These are phyloP conservation scores for Spodoptera littoralis DNA, from an alignment of 2,888 invertebrate genomes.

Conservation along the genomic window DNA sequence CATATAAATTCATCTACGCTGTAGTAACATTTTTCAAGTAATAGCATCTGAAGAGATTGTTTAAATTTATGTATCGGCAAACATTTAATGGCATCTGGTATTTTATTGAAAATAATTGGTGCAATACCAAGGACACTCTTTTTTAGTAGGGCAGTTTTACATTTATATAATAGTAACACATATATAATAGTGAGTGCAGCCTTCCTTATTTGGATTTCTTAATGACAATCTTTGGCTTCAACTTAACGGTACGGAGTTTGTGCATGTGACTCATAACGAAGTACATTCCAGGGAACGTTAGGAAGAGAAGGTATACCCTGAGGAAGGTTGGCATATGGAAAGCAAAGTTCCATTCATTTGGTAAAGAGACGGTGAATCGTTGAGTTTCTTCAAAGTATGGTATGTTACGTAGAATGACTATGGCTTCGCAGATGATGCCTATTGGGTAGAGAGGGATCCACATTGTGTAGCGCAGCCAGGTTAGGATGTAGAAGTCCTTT, in stretches of 20 bases:
- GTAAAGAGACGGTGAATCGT: slow-evolving; percentile 92
- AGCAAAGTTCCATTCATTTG: slow-evolving; percentile 95
- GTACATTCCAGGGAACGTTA: slow-evolving; percentile 93
- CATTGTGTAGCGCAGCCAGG: slow-evolving; percentile 97
- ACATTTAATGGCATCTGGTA: too few species aligned
- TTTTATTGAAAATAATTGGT: too few species aligned
- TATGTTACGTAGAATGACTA: slow-evolving; percentile 94
- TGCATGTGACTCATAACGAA: slow-evolving; percentile 96
- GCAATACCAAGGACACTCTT: too few species aligned
- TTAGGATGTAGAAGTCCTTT: slow-evolving; percentile 92
- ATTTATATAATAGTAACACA: too few species aligned
- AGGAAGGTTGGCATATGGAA: slow-evolving; percentile 95
- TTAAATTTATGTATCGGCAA: too few species aligned
- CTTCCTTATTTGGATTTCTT: slow-evolving; percentile 78
- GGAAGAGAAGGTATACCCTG: slow-evolving; percentile 92
- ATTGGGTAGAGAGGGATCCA: slow-evolving; percentile 98
- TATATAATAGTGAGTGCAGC: slow-evolving; percentile 4
- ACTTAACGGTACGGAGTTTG: slow-evolving; percentile 91
- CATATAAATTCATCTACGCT: too few species aligned
- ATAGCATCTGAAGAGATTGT: too few species aligned
- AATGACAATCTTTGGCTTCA: slow-evolving; percentile 85
- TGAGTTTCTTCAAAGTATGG: slow-evolving; percentile 96
- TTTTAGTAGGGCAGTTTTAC: too few species aligned
- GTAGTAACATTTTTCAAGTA: too few species aligned
- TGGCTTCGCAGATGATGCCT: slow-evolving; percentile 96